A percentile compares a stretch with the other conserved stretches of the same genome.
These are phyloP conservation scores for Avahi laniger DNA, from an alignment of 2,797 vertebrate species.

Conservation along the genomic window DNA sequence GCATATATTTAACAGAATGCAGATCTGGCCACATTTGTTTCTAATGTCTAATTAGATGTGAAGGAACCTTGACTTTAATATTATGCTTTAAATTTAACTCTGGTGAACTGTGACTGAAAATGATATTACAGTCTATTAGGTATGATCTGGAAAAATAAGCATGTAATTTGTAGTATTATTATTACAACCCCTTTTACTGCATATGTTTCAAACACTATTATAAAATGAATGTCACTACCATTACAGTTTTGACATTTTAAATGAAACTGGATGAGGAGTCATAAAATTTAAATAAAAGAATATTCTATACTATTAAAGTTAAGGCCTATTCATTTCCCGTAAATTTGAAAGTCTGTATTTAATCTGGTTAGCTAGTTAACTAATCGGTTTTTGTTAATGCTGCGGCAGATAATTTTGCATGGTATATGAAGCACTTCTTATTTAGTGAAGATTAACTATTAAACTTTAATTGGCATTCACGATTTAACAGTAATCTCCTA, in stretches of 20 bases:
- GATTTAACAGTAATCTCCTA: conserved; percentile 29
- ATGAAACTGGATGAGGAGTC: conserved; percentile 64
- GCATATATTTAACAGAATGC: conserved; percentile 71
- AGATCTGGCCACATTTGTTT: conserved; percentile 74
- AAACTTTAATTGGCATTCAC: conserved; percentile 55
- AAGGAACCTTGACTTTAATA: conserved; percentile 79
- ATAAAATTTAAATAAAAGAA: conserved; percentile 74
- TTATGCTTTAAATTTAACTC: conserved; percentile 81
- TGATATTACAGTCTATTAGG: conserved; percentile 77
- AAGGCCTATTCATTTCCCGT: conserved; percentile 63
- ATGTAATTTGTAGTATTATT: conserved; percentile 76
- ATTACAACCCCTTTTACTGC: conserved; percentile 72
- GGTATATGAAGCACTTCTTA: conserved; percentile 53
- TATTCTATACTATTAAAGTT: conserved; percentile 69
- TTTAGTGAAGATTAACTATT: conserved; percentile 61
- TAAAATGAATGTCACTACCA: conserved; percentile 62
- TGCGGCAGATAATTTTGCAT: conserved; percentile 52
- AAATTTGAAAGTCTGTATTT: conserved; percentile 58
- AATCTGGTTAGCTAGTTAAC: conserved; percentile 71
- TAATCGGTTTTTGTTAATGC: conserved; percentile 62
- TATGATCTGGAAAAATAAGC: conserved; percentile 79
- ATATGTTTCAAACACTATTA: conserved; percentile 69
- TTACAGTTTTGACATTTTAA: conserved; percentile 72
- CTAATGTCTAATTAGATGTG: conserved; percentile 80
- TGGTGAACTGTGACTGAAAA: conserved; percentile 77